Evolutionary conservation across 1,140 invertebrate species (phyloP).

Genomic region (Heliothis virescens): DNA sequence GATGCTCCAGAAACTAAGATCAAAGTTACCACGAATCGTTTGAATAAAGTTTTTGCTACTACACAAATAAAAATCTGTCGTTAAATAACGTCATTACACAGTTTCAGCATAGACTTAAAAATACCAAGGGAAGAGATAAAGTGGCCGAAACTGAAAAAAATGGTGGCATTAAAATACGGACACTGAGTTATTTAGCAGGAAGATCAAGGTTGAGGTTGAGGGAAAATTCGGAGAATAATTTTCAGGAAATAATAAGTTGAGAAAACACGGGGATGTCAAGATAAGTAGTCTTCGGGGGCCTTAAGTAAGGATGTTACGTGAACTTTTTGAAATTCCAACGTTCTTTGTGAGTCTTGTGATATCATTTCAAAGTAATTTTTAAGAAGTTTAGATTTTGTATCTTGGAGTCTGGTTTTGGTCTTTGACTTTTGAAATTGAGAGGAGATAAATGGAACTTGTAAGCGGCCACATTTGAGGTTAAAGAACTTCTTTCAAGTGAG

Average conservation of each 20-base stretch:
- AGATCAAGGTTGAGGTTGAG: not conserved
- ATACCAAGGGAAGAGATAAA: not conserved
- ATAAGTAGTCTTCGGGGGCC: constrained; percentile 25
- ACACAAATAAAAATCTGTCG: not conserved
- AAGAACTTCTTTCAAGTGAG: too few species aligned
- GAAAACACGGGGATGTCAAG: constrained; percentile 25
- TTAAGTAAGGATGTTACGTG: constrained; percentile 20
- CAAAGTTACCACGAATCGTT: too few species aligned
- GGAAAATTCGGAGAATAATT: constrained; percentile 8
- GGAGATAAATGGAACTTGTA: not conserved
- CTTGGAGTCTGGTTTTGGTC: not conserved
- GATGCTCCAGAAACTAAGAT: too few species aligned
- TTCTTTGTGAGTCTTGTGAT: constrained; percentile 14
- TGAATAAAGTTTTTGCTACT: too few species aligned
- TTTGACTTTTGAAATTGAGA: not conserved
- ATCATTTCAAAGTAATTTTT: constrained; percentile 23
- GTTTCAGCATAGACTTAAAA: not conserved
- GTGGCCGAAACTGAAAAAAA: too few species aligned
- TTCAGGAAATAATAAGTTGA: constrained; percentile 26
- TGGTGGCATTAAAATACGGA: too few species aligned
- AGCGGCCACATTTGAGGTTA: too few species aligned
- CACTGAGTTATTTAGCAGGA: not conserved
- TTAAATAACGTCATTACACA: not conserved
- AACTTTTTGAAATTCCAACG: constrained; percentile 14
- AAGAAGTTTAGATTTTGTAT: constrained; percentile 4